Conservation (phyloP, 2,888 invertebrate genomes). For the Campoplex nolae region DNA sequence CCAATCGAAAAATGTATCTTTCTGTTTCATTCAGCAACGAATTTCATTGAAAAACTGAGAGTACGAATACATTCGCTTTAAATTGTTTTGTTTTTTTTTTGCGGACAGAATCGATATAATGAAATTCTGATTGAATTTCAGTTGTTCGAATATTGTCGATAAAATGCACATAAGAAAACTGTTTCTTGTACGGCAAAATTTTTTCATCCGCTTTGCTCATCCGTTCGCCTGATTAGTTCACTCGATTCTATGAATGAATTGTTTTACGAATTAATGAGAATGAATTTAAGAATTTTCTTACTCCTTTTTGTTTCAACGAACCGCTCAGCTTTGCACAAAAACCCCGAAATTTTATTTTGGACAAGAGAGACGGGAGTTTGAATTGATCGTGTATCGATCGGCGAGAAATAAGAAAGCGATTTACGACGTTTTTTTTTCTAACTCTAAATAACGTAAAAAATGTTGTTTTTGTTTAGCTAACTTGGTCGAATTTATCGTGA, state of each 20-base stretch:
- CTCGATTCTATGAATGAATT: not conserved
- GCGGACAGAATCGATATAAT: not conserved
- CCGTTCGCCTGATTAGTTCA: not conserved
- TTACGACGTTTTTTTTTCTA: not conserved
- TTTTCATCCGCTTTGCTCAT: not conserved
- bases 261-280: not conserved
- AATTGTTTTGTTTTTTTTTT: not conserved
- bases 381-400: conserved; percentile 67
- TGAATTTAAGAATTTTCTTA: not conserved
- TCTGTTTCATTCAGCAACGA: not conserved
- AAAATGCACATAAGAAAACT: too few relatives aligned
- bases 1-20: not conserved
- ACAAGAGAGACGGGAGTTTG: conserved; percentile 69
- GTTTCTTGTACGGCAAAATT: not conserved
- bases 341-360: conserved; percentile 59
- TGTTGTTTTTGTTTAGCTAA: conserved; percentile 13
- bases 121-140: not conserved
- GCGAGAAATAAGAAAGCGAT: conserved; percentile 57
- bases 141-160: too few relatives aligned
- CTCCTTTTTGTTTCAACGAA: not conserved
- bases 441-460: conserved; percentile 24
- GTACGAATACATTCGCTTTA: not conserved
- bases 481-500: conserved; percentile 26
- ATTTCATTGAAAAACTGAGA: not conserved
- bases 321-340: conserved; percentile 30